Evolutionary conservation across 2,113 vertebrate species (phyloP).

Genomic region (Myrmecophaga tridactyla): DNA sequence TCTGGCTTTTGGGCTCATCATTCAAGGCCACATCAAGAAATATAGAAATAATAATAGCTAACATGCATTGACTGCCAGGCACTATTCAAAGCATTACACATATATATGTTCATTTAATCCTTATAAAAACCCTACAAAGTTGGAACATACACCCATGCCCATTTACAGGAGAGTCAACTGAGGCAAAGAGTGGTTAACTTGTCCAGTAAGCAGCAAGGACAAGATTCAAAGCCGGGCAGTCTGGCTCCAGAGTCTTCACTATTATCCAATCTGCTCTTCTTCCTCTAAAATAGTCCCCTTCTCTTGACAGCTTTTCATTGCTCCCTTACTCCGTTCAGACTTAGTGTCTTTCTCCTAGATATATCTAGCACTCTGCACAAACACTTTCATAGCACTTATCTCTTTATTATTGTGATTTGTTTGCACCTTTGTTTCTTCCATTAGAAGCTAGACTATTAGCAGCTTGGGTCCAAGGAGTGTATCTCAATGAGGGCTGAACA

Average conservation of each 20-base stretch:
- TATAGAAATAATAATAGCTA: background rate
- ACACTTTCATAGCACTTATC: background rate
- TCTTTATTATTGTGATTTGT: background rate
- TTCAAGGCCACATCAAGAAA: background rate
- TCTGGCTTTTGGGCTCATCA: background rate
- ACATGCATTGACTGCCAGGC: background rate
- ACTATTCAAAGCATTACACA: background rate
- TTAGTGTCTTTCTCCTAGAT: background rate
- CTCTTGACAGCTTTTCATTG: background rate
- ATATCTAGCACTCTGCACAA: background rate
- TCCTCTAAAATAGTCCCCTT: background rate
- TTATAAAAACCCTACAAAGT: background rate
- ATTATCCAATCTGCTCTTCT: background rate
- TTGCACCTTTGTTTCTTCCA: slow-evolving; percentile 37
- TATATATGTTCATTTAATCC: background rate
- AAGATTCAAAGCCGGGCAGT: background rate
- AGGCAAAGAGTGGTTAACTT: background rate
- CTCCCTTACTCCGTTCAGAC: background rate
- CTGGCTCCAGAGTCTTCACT: background rate
- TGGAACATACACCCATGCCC: background rate
- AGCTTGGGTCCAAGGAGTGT: background rate
- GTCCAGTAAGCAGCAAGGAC: background rate
- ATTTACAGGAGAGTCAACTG: background rate
- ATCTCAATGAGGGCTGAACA: background rate
- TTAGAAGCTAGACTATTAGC: slow-evolving; percentile 17